Evolutionary conservation across 2,888 invertebrate genomes (phyloP).

Genomic region (Drosophila neutralis): DNA sequence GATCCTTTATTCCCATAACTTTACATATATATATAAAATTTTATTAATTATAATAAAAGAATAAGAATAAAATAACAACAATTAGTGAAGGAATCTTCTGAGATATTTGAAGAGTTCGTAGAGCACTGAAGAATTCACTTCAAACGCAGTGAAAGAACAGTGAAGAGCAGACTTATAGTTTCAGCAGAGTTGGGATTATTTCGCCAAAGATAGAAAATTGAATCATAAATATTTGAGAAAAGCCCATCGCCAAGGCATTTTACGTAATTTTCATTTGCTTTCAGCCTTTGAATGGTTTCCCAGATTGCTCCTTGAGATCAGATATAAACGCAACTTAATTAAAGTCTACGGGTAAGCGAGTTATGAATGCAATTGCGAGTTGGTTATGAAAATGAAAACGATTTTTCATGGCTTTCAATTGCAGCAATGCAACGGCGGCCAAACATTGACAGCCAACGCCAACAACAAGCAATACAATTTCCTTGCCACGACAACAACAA

Average conservation of each 20-base stretch:
- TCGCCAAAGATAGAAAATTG: background rate
- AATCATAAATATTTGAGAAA: background rate
- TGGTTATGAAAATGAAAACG: conserved; percentile 74
- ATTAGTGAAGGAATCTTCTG: background rate
- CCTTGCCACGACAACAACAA: conserved; percentile 36
- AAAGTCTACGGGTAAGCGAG: conserved; percentile 9
- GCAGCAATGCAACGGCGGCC: conserved; percentile 40
- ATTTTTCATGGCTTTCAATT: conserved; percentile 62
- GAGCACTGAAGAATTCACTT: background rate
- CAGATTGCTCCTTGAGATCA: background rate
- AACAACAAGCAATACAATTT: conserved; percentile 60
- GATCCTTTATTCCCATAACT: background rate
- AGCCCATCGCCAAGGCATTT: background rate
- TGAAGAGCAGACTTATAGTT: background rate
- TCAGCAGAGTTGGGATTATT: background rate
- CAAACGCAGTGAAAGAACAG: background rate
- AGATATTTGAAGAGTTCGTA: background rate
- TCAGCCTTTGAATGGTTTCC: background rate
- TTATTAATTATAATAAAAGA: background rate
- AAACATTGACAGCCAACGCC: conserved; percentile 55
- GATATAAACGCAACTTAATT: conserved; percentile 11
- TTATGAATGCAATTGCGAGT: conserved; percentile 28
- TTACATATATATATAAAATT: background rate
- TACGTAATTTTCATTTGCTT: background rate
- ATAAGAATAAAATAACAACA: background rate